Evolutionary conservation across 2,888 invertebrate species (phyloP).

Genomic region (Serripes groenlandicus): DNA sequence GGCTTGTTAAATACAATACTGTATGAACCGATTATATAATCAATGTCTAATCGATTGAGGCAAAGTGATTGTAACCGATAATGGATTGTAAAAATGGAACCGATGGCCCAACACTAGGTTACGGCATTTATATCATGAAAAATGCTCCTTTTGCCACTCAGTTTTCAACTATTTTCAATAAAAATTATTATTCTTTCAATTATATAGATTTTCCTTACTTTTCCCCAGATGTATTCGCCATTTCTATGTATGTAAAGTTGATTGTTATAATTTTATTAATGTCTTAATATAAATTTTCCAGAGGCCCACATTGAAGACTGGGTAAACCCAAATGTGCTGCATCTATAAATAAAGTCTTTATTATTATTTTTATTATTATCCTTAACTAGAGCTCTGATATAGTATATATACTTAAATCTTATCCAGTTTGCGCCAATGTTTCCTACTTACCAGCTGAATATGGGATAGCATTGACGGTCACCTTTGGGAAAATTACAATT

Average conservation of each 20-base stretch:
- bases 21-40: too few relatives aligned
- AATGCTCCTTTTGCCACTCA: too few relatives aligned
- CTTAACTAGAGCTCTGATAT: neutral
- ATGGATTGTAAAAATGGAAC: too few relatives aligned
- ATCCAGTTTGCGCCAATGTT: constrained; percentile 2
- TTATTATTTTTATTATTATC: neutral
- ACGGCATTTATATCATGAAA: too few relatives aligned
- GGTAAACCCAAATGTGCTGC: neutral
- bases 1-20: too few relatives aligned
- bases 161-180: too few relatives aligned
- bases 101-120: too few relatives aligned
- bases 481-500: neutral
- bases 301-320: neutral
- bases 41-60: too few relatives aligned
- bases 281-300: neutral
- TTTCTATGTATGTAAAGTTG: neutral
- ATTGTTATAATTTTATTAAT: neutral
- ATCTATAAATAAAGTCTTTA: neutral
- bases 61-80: too few relatives aligned
- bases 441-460: neutral
- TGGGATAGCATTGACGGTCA: neutral
- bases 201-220: too few relatives aligned
- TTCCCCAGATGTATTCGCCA: too few relatives aligned
- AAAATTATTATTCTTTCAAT: too few relatives aligned
- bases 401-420: neutral